Conservation (phyloP, 2,797 vertebrate species). For the Acestrorhynchus altus region DNA sequence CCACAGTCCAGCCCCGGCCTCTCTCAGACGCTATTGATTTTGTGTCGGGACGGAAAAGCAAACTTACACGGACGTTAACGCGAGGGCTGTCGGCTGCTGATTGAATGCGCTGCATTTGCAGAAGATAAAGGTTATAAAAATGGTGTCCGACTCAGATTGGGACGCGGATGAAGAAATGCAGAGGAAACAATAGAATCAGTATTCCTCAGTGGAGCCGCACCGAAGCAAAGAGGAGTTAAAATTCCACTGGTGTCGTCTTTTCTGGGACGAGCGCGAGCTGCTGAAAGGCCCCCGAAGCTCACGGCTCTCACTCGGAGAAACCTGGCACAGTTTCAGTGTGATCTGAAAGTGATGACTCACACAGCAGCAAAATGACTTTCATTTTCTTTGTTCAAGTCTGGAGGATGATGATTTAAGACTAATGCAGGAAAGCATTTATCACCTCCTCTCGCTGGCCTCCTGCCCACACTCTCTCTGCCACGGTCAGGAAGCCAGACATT, state of each 20-base stretch:
- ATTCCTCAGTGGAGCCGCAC: neutral
- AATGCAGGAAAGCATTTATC: conserved; percentile 53
- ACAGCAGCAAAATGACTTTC: conserved; percentile 32
- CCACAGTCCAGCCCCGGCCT: conserved; percentile 44
- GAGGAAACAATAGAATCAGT: neutral
- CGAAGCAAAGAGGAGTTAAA: neutral
- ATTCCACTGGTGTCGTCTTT: neutral
- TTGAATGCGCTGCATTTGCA: conserved; percentile 16
- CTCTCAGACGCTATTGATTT: conserved; percentile 51
- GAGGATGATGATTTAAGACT: conserved; percentile 42
- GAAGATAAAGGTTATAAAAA: conserved; percentile 17
- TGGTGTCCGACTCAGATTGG: neutral
- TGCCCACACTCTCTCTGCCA: conserved; percentile 13
- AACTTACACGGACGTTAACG: neutral
- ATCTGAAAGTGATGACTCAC: conserved; percentile 39
- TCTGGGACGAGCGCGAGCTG: conserved; percentile 26
- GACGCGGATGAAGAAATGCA: neutral
- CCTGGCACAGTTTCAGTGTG: conserved; percentile 15
- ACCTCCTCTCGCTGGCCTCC: conserved; percentile 46
- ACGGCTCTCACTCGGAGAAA: conserved; percentile 9
- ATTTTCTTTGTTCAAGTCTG: conserved; percentile 42
- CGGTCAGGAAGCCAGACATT: neutral
- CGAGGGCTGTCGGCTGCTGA: conserved; percentile 52
- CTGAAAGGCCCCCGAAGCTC: conserved; percentile 24
- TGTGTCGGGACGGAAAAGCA: conserved; percentile 34